Evolutionary conservation across 2,888 invertebrate species (phyloP), one percentile per base, ranked within the genome.

Genomic region (Branchinecta sandiegonensis): DNA sequence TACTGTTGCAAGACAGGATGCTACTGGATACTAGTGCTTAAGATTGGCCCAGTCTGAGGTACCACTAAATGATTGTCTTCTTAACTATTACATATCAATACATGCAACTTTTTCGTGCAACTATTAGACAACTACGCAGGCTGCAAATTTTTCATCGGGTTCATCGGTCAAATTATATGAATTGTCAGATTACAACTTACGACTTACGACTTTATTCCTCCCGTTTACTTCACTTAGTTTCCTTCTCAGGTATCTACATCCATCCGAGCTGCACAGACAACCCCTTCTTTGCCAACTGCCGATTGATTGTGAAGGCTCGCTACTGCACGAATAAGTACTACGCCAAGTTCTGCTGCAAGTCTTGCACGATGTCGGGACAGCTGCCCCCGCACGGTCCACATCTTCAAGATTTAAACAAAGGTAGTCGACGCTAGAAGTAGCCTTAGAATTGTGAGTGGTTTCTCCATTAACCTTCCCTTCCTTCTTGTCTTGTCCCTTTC

Each of bases 281-380:
- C 76, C 85, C 85, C 64, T 88, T 85, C 82, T 90, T 92, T 77
- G 94, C 94, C 68, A 90, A 93, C 77, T 96, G 95, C 78, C 81
- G 83, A 65, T 82, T 94, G 69, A 94, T 95, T 74, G 92, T 95
- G 5, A 81, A 83, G 75, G 92, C 87, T 69, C 83, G 83, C 69
- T 90, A 87, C 77, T 96, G 95, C 77, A 81, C 81, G n/a, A 92
- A 95, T 80, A 83, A 83, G 72, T 78, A 78, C 74, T 90, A 91
- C 72, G 84, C 83, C 79, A 84, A 84, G 71, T 93, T 94, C 84
- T 96, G 95, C 79, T 96, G 95, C 80, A 85, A 87, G 77, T 92
- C 94, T 2, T 95, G 95, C 77, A 89, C 91, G 71, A 82, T 88
- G 76, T 90, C 91, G 0, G 92, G 92, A 1, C 88, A 88, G 76